A percentile compares a stretch with the other conserved stretches of the same genome.
Evolutionary conservation across 2,888 invertebrate species (phyloP).

Genomic region (Amiota minor): DNA sequence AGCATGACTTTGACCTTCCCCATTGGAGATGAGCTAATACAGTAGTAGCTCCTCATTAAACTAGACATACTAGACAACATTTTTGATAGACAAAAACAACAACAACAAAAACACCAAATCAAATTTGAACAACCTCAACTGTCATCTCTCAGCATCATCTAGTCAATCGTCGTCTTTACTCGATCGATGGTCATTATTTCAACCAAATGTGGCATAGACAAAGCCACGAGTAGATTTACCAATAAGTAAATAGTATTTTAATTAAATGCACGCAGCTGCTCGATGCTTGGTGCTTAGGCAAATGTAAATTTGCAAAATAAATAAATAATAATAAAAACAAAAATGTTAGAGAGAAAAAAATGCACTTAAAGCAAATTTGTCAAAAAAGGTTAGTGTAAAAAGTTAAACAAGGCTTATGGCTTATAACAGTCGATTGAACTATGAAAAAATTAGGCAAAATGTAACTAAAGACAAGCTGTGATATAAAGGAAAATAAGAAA

Average conservation of each 20-base stretch:
- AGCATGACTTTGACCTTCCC: slow-evolving; percentile 12
- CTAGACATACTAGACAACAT: too few relatives aligned
- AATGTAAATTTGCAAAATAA: background rate
- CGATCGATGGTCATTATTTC: too few relatives aligned
- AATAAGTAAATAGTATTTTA: slow-evolving; percentile 15
- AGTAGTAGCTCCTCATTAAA: background rate
- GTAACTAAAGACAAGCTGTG: too few relatives aligned
- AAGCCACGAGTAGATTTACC: background rate
- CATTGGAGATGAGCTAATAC: slow-evolving; percentile 4
- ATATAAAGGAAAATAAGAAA: too few relatives aligned
- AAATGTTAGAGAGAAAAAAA: background rate
- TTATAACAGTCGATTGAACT: background rate
- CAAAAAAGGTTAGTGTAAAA: background rate
- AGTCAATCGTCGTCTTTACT: too few relatives aligned
- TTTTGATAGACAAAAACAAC: too few relatives aligned
- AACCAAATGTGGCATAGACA: too few relatives aligned
- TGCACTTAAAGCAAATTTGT: background rate
- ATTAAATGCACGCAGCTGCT: slow-evolving; percentile 13
- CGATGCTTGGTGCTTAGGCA: background rate
- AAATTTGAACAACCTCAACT: too few relatives aligned
- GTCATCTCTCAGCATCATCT: too few relatives aligned
- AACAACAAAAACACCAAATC: too few relatives aligned
- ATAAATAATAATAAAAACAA: background rate
- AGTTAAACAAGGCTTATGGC: background rate
- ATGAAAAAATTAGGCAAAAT: background rate